phyloP scores from a whole-genome alignment of 2,888 invertebrate species.

The Epinotia nisella region DNA sequence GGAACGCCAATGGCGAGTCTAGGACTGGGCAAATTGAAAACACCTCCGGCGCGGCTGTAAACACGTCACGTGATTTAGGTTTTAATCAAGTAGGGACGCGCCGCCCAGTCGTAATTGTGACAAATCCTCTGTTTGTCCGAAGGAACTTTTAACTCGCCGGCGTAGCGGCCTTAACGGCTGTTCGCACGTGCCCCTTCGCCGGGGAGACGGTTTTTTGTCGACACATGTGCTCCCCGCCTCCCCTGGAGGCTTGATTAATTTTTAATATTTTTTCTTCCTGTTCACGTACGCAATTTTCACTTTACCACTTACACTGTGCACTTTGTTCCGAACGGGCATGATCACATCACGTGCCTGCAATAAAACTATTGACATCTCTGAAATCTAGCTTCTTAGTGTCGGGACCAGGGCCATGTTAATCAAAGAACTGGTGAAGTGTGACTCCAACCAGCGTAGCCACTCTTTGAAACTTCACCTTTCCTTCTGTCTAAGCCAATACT shows the following conservation, averaged over 20 bases:
- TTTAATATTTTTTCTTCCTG: slow-evolving; percentile 84
- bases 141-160: slow-evolving; percentile 82
- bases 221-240: slow-evolving; percentile 79
- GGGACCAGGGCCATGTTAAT: neutral
- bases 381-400: slow-evolving; percentile 46
- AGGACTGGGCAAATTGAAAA: slow-evolving; percentile 84
- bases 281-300: slow-evolving; percentile 85
- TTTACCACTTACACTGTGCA: slow-evolving; percentile 71
- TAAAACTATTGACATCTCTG: slow-evolving; percentile 61
- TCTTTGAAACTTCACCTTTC: neutral
- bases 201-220: slow-evolving; percentile 82
- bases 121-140: slow-evolving; percentile 85
- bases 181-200: slow-evolving; percentile 75
- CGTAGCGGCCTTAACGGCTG: slow-evolving; percentile 77
- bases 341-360: slow-evolving; percentile 57
- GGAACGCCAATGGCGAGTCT: slow-evolving; percentile 80
- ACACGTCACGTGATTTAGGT: slow-evolving; percentile 86
- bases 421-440: neutral
- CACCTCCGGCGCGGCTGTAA: slow-evolving; percentile 84
- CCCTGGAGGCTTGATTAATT: slow-evolving; percentile 78
- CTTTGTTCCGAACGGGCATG: slow-evolving; percentile 56
- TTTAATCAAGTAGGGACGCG: slow-evolving; percentile 84
- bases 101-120: slow-evolving; percentile 83
- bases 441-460: neutral
- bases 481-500: neutral